Evolutionary conservation across 2,888 invertebrate genomes (phyloP).

Genomic region (Melanargia galathea): DNA sequence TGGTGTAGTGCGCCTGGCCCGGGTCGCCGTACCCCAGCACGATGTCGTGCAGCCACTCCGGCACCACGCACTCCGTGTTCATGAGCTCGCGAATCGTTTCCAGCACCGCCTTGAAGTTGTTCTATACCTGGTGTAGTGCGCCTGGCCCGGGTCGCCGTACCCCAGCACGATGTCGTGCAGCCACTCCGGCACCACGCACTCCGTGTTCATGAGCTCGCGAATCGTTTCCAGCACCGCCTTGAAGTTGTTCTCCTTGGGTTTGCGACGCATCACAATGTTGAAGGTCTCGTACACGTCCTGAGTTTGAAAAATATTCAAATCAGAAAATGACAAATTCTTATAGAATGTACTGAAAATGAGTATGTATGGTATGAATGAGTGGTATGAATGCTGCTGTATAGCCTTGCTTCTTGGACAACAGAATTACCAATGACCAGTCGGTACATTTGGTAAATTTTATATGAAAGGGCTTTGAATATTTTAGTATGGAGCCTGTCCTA

Average conservation of each 20-base stretch:
- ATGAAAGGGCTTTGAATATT: too few species aligned
- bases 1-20: conserved; percentile 96
- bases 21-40: conserved; percentile 88
- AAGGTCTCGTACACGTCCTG: conserved; percentile 95
- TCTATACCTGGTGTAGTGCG: conserved; percentile 92
- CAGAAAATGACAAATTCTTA: not conserved
- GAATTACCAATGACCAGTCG: too few species aligned
- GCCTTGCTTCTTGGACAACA: too few species aligned
- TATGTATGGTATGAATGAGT: too few species aligned
- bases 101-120: conserved; percentile 99
- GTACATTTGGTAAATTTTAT: too few species aligned
- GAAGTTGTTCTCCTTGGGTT: conserved; percentile 99
- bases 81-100: too few species aligned
- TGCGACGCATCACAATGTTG: conserved; percentile 98
- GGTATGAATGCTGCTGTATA: too few species aligned
- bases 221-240: conserved; percentile 99
- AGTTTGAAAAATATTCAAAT: conserved; percentile 9
- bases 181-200: conserved; percentile 98
- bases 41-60: too few species aligned
- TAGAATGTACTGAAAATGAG: too few species aligned
- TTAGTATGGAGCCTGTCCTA: too few species aligned
- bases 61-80: too few species aligned
- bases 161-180: conserved; percentile 98
- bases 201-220: conserved; percentile 98
- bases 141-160: conserved; percentile 98